Conservation (phyloP, 2,113 vertebrate species). For the Rhombomys opimus region DNA sequence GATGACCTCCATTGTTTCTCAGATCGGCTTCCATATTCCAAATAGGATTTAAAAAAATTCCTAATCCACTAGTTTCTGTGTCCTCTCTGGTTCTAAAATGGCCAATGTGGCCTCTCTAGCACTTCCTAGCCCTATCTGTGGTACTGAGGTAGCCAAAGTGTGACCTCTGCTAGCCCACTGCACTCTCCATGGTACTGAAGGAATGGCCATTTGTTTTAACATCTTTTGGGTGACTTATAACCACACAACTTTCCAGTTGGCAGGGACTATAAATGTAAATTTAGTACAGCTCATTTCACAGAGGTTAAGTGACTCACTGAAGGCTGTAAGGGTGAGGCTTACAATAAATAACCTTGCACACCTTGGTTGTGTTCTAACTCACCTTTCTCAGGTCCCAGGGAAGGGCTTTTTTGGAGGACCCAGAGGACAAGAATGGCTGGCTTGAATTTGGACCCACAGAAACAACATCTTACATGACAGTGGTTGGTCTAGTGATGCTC, state of each 20-base stretch:
- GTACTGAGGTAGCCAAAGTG: slow-evolving; percentile 76
- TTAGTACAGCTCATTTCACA: slow-evolving; percentile 54
- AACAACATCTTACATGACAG: slow-evolving; percentile 33
- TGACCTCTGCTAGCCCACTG: slow-evolving; percentile 80
- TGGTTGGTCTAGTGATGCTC: slow-evolving; percentile 36
- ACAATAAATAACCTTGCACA: not conserved
- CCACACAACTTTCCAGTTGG: slow-evolving; percentile 13
- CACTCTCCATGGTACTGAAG: slow-evolving; percentile 85
- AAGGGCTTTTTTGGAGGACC: slow-evolving; percentile 36
- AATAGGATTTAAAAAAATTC: not conserved
- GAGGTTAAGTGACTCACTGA: slow-evolving; percentile 38
- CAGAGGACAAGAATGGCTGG: slow-evolving; percentile 4
- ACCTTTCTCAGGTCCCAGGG: slow-evolving; percentile 28
- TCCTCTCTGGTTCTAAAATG: slow-evolving; percentile 59
- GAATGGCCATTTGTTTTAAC: slow-evolving; percentile 62
- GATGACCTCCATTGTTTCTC: not conserved
- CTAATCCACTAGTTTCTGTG: slow-evolving; percentile 31
- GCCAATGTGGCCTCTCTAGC: slow-evolving; percentile 53
- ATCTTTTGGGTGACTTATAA: slow-evolving; percentile 53
- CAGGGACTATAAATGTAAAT: not conserved
- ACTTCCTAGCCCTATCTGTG: slow-evolving; percentile 46
- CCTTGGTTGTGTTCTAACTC: not conserved
- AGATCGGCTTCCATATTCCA: not conserved
- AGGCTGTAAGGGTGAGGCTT: not conserved
- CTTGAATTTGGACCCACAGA: slow-evolving; percentile 58